phyloP scores from a whole-genome alignment of 2,888 invertebrate species.

The Chrysina gloriosa region DNA sequence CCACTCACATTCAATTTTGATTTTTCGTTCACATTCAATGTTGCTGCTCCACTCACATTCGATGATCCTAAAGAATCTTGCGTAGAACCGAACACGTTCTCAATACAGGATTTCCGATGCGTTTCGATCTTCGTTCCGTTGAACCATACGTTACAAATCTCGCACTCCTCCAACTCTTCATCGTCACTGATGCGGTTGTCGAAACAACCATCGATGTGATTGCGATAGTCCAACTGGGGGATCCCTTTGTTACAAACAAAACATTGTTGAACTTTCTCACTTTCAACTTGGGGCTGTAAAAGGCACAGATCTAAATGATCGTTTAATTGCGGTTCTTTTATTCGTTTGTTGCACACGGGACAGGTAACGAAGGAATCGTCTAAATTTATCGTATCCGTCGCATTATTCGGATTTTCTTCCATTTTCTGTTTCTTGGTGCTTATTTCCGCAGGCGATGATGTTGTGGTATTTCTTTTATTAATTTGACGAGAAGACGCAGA shows the following conservation, averaged over 20 bases:
- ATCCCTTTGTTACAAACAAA: slow-evolving; percentile 65
- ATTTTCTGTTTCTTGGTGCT: slow-evolving; percentile 27
- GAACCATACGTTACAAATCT: slow-evolving; percentile 65
- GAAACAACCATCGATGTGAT: slow-evolving; percentile 45
- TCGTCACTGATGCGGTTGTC: slow-evolving; percentile 6
- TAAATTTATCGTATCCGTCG: slow-evolving; percentile 22
- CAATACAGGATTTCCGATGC: slow-evolving; percentile 48
- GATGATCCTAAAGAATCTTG: not conserved
- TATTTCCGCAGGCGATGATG: not conserved
- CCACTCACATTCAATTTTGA: too few species aligned
- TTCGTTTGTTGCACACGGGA: slow-evolving; percentile 60
- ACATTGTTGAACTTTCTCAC: slow-evolving; percentile 55
- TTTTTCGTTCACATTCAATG: too few species aligned
- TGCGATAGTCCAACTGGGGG: slow-evolving; percentile 59
- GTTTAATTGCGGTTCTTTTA: slow-evolving; percentile 43
- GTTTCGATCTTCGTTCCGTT: slow-evolving; percentile 58
- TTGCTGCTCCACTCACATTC: too few species aligned
- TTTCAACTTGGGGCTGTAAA: slow-evolving; percentile 14
- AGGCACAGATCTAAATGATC: slow-evolving; percentile 48
- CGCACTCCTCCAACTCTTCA: slow-evolving; percentile 63
- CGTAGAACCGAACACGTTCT: not conserved
- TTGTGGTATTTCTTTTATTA: slow-evolving; percentile 39
- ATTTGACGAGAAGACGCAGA: not conserved
- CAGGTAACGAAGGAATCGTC: slow-evolving; percentile 54
- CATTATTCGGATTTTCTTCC: slow-evolving; percentile 45